Evolutionary conservation across 2,888 invertebrate genomes (phyloP).

Genomic region (Melanotus villosus): DNA sequence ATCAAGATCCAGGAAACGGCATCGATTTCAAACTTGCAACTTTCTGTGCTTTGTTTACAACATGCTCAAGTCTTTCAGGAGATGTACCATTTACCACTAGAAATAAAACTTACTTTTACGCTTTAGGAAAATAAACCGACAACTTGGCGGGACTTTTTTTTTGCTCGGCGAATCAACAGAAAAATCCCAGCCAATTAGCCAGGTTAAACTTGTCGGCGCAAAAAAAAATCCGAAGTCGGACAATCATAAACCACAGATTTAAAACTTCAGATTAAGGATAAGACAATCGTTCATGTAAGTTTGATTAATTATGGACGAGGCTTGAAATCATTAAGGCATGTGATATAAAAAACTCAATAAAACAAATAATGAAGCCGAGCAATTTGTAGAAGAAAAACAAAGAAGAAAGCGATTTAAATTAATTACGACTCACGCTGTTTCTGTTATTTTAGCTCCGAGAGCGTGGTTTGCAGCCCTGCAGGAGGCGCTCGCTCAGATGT

Average conservation of each 20-base stretch:
- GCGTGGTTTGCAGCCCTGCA: constrained; percentile 59
- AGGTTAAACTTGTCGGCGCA: too few relatives aligned
- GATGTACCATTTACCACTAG: constrained; percentile 12
- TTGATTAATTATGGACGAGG: constrained; percentile 32
- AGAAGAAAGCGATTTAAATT: constrained; percentile 63
- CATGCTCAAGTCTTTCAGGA: constrained; percentile 15
- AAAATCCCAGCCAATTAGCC: too few relatives aligned
- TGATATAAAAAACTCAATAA: constrained; percentile 29
- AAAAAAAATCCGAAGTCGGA: too few relatives aligned
- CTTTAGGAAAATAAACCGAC: too few relatives aligned
- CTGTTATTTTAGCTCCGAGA: constrained; percentile 65
- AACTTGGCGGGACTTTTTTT: too few relatives aligned
- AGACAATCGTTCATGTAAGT: not conserved
- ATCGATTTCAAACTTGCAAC: constrained; percentile 38
- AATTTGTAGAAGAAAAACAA: constrained; percentile 45
- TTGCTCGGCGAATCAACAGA: too few relatives aligned
- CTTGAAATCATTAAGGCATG: constrained; percentile 28
- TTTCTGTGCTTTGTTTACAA: constrained; percentile 32
- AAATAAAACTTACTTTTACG: constrained; percentile 8
- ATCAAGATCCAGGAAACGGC: constrained; percentile 39
- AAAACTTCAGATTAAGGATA: not conserved
- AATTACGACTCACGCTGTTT: constrained; percentile 65
- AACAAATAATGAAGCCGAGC: constrained; percentile 27
- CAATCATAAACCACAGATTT: constrained; percentile 16
- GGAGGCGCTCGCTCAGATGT: constrained; percentile 60